A percentile compares a stretch with the other conserved stretches of the same genome.
Evolutionary conservation across 2,888 invertebrate genomes (phyloP).

Genomic region (Caenorhabditis parvicauda): DNA sequence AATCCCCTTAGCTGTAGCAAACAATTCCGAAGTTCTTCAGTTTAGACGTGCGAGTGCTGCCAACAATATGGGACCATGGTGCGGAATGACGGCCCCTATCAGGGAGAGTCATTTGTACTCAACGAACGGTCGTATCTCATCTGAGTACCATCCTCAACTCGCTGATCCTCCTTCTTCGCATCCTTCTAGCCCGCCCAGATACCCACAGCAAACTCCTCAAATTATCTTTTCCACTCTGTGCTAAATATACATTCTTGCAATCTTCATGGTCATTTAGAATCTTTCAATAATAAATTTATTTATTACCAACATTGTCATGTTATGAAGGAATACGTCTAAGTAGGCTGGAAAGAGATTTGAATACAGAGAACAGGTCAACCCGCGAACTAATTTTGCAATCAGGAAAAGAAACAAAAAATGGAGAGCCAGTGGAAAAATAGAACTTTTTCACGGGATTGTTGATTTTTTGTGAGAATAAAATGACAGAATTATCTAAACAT

Average conservation of each 20-base stretch:
- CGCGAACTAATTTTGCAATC: not conserved
- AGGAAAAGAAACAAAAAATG: not conserved
- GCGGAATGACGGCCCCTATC: slow-evolving; percentile 37
- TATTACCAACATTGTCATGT: too few relatives aligned
- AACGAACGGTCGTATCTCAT: slow-evolving; percentile 59
- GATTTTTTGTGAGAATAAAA: too few relatives aligned
- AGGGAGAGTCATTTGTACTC: slow-evolving; percentile 60
- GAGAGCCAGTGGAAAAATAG: slow-evolving; percentile 1
- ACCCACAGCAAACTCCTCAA: not conserved
- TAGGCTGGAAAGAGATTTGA: slow-evolving; percentile 1
- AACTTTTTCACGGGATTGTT: too few relatives aligned
- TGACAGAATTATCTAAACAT: not conserved
- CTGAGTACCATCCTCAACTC: slow-evolving; percentile 17
- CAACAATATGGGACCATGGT: not conserved
- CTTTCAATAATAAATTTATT: too few relatives aligned
- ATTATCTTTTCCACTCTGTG: slow-evolving; percentile 9
- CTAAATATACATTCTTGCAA: slow-evolving; percentile 13
- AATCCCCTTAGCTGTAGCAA: not conserved
- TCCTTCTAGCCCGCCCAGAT: slow-evolving; percentile 2
- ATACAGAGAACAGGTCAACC: slow-evolving; percentile 2
- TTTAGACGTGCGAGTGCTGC: slow-evolving; percentile 40
- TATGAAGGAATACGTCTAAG: slow-evolving; percentile 3
- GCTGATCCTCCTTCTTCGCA: not conserved
- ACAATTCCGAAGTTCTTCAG: slow-evolving; percentile 7
- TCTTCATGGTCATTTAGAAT: too few relatives aligned